These are phyloP conservation scores for Neopipo cinnamomea DNA, from an alignment of 2,113 vertebrate genomes.

Conservation along the genomic window DNA sequence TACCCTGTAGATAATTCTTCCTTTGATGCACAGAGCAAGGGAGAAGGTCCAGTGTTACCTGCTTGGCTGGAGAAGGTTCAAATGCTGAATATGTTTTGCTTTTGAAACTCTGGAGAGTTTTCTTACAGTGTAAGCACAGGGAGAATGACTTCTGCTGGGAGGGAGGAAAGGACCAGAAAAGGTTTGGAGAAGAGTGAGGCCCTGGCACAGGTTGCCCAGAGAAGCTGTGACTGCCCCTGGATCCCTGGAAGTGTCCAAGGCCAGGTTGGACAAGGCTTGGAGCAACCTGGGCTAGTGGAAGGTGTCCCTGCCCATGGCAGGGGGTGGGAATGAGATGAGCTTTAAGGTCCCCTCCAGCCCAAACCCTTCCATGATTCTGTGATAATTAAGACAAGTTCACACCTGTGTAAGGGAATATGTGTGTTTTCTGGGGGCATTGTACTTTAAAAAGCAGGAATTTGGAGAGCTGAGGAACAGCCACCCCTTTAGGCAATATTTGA, in stretches of 20 bases:
- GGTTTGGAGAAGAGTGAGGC: neutral
- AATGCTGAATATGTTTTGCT: neutral
- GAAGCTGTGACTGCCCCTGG: neutral
- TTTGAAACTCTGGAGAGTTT: neutral
- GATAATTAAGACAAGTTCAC: accelerated
- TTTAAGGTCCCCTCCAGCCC: neutral
- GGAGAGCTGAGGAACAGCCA: neutral
- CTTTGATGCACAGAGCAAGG: neutral
- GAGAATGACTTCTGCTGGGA: neutral
- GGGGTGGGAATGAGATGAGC: accelerated
- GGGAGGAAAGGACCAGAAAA: neutral
- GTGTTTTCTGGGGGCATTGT: accelerated
- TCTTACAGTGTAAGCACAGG: accelerated
- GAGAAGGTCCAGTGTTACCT: neutral
- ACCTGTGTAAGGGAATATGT: neutral
- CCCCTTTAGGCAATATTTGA: neutral
- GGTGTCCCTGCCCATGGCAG: neutral
- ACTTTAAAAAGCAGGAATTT: neutral
- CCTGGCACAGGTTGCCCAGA: neutral
- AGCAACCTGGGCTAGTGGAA: accelerated
- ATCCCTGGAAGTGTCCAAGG: neutral
- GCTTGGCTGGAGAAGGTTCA: neutral
- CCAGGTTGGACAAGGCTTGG: neutral
- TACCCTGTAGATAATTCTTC: neutral
- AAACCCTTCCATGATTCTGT: neutral